These are phyloP conservation scores for Drosophila cyrtoloma DNA, from an alignment of 2,888 invertebrate genomes.

Conservation along the genomic window DNA sequence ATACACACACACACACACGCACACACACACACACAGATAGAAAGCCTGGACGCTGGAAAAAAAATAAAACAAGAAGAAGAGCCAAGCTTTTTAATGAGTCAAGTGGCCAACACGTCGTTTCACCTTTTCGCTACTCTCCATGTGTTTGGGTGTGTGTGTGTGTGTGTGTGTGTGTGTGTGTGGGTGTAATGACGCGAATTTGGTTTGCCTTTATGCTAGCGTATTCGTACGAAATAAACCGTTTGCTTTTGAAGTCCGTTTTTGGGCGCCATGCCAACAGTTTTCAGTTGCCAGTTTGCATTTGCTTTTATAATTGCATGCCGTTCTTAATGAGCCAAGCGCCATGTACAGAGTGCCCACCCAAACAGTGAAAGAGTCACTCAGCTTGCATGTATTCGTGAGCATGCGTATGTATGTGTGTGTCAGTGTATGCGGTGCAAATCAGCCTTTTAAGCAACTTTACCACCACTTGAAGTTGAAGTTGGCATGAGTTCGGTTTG, in stretches of 20 bases:
- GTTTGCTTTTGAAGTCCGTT: slow-evolving; percentile 72
- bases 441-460: slow-evolving; percentile 71
- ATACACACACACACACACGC: slow-evolving; percentile 4
- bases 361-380: slow-evolving; percentile 20
- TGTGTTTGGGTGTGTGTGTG: background rate
- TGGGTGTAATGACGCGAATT: slow-evolving; percentile 76
- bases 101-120: slow-evolving; percentile 76
- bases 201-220: slow-evolving; percentile 63
- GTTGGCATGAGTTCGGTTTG: slow-evolving; percentile 55
- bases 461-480: slow-evolving; percentile 69
- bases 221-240: slow-evolving; percentile 79
- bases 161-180: slow-evolving; percentile 23
- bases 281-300: slow-evolving; percentile 59
- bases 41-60: slow-evolving; percentile 19
- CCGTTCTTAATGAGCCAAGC: slow-evolving; percentile 74
- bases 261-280: slow-evolving; percentile 44
- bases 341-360: slow-evolving; percentile 49
- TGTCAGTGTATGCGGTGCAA: slow-evolving; percentile 32
- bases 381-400: slow-evolving; percentile 4
- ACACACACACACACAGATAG: slow-evolving; percentile 3
- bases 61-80: slow-evolving; percentile 25
- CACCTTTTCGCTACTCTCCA: slow-evolving; percentile 7
- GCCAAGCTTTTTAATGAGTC: slow-evolving; percentile 74
- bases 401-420: background rate
- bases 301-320: slow-evolving; percentile 79